A percentile compares a stretch with the other conserved stretches of the same genome.
Conservation (phyloP, 2,797 vertebrate genomes). For the Hoplostethus mediterraneus region DNA sequence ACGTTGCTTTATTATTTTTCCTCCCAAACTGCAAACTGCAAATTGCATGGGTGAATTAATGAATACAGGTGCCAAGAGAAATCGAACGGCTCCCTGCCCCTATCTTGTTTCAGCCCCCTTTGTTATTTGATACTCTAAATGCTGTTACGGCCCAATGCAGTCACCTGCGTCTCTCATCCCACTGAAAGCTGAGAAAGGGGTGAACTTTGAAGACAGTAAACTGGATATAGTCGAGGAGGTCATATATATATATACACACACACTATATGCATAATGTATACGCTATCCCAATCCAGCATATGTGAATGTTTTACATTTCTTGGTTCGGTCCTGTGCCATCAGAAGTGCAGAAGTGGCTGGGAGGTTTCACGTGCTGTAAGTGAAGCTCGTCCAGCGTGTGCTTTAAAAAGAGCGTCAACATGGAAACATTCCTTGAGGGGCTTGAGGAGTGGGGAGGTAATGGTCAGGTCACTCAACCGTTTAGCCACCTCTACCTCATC, state of each 20-base stretch:
- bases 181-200: conserved; percentile 41
- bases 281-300: too few relatives aligned
- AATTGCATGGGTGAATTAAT: conserved; percentile 36
- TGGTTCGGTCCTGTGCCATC: neutral
- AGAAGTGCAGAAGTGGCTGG: conserved; percentile 5
- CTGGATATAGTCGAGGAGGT: conserved; percentile 6
- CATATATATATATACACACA: neutral
- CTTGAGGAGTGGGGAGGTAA: neutral
- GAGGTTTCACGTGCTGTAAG: conserved; percentile 5
- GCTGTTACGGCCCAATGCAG: conserved; percentile 47
- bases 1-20: conserved; percentile 7
- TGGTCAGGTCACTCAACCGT: neutral
- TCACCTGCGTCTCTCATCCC: conserved; percentile 53
- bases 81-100: conserved; percentile 23
- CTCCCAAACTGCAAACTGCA: conserved; percentile 10
- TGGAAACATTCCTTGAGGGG: conserved; percentile 5
- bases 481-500: neutral
- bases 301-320: too few relatives aligned
- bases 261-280: too few relatives aligned
- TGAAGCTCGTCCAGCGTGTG: conserved; percentile 16
- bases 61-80: conserved; percentile 26
- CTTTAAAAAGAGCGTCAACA: conserved; percentile 9
- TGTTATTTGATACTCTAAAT: conserved; percentile 60
- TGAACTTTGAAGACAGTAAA: conserved; percentile 37
- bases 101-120: conserved; percentile 47